phyloP scores from a whole-genome alignment of 2,113 vertebrate genomes.

The Festucalex cinctus region DNA sequence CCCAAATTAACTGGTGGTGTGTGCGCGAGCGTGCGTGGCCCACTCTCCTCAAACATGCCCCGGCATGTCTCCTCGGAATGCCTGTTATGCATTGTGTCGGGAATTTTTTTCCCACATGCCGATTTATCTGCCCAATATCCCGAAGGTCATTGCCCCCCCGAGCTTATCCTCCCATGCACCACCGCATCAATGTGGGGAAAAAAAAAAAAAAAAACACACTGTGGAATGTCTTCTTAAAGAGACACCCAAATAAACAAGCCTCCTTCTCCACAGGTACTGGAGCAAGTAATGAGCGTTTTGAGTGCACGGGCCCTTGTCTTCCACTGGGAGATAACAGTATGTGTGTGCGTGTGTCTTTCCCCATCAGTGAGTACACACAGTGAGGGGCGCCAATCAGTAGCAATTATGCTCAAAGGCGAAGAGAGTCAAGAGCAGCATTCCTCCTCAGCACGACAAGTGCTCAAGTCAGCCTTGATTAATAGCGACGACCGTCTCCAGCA shows the following conservation, averaged over 20 bases:
- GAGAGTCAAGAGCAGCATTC: conserved; percentile 59
- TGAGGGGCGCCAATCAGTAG: conserved; percentile 61
- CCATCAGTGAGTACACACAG: conserved; percentile 53
- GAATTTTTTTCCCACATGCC: conserved; percentile 23
- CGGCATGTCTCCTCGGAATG: conserved; percentile 59
- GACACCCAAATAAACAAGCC: conserved; percentile 49
- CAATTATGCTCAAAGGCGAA: conserved; percentile 61
- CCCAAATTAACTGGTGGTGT: conserved; percentile 2
- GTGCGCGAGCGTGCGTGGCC: conserved; percentile 1
- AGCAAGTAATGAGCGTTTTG: conserved; percentile 42
- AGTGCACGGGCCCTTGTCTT: conserved; percentile 18
- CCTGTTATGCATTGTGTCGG: conserved; percentile 35
- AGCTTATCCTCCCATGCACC: conserved; percentile 16
- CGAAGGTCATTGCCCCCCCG: conserved; percentile 30
- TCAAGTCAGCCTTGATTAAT: conserved; percentile 57
- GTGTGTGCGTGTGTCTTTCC: conserved; percentile 46
- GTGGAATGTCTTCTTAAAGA: conserved; percentile 66
- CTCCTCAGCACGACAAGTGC: conserved; percentile 45
- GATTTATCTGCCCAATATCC: conserved; percentile 40
- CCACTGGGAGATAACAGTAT: conserved; percentile 21
- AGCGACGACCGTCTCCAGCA: conserved; percentile 36
- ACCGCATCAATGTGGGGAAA: conserved; percentile 54
- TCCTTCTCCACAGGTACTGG: conserved; percentile 40
- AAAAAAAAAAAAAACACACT: conserved; percentile 6
- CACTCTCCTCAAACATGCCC: conserved; percentile 46